phyloP scores from a whole-genome alignment of 2,797 vertebrate species.

The Anomalospiza imberbis region DNA sequence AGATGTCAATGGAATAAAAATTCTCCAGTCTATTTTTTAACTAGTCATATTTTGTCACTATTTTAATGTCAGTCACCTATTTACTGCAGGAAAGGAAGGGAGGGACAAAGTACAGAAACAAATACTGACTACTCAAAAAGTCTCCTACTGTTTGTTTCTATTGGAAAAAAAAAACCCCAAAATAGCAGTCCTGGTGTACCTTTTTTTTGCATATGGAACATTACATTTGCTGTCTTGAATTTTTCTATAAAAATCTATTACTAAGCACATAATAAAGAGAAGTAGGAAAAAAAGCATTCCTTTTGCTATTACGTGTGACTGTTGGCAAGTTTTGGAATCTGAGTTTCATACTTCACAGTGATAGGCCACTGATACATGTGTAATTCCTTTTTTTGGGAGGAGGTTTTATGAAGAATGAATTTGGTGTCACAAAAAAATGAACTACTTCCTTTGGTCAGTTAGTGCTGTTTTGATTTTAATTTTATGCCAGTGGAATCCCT shows the following conservation, averaged over 20 bases:
- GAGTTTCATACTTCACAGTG: background rate
- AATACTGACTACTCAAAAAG: background rate
- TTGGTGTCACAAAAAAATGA: background rate
- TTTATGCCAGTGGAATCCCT: background rate
- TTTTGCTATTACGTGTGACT: conserved; percentile 1
- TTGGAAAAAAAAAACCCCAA: background rate
- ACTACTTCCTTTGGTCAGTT: background rate
- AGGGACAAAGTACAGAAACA: background rate
- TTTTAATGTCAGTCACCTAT: background rate
- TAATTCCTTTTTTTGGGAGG: background rate
- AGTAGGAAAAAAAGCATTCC: background rate
- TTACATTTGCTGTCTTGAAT: background rate
- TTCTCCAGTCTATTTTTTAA: background rate
- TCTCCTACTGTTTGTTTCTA: background rate
- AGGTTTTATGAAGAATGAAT: background rate
- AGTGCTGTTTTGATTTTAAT: conserved; percentile 5
- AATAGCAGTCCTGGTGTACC: background rate
- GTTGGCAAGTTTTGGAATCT: background rate
- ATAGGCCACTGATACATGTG: background rate
- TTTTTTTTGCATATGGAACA: background rate
- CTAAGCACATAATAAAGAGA: background rate
- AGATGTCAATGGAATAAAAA: background rate
- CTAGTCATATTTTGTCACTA: background rate
- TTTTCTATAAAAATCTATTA: conserved; percentile 21
- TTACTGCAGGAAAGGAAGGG: background rate